These are phyloP conservation scores for Microplitis deprimator DNA, from an alignment of 2,888 invertebrate genomes.

Conservation along the genomic window DNA sequence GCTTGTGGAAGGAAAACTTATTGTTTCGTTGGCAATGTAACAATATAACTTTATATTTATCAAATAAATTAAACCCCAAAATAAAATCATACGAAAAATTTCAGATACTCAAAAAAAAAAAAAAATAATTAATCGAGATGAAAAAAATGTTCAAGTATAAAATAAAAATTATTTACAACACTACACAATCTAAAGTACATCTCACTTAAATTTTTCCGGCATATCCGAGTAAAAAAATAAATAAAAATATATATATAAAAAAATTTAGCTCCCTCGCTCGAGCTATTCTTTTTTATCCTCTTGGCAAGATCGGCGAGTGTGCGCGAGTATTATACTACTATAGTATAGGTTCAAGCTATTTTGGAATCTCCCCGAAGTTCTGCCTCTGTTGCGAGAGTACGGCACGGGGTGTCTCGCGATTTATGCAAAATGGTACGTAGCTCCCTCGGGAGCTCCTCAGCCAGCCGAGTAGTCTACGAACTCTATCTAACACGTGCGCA, in stretches of 20 bases:
- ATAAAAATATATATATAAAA: conserved; percentile 10
- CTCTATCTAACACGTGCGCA: conserved; percentile 64
- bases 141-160: background rate
- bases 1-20: conserved; percentile 43
- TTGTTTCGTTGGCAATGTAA: conserved; percentile 62
- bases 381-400: conserved; percentile 48
- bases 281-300: conserved; percentile 48
- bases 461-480: conserved; percentile 53
- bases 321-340: background rate
- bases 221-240: conserved; percentile 7
- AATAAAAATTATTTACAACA: conserved; percentile 4
- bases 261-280: conserved; percentile 16
- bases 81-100: conserved; percentile 1
- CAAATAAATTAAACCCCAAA: conserved; percentile 21
- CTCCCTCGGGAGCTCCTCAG: conserved; percentile 65
- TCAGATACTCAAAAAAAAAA: background rate
- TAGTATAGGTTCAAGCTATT: conserved; percentile 61
- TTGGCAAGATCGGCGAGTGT: conserved; percentile 51
- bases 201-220: background rate
- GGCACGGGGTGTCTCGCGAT: conserved; percentile 68
- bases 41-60: conserved; percentile 54
- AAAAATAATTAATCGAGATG: background rate
- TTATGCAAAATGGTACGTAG: conserved; percentile 70
- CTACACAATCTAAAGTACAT: background rate
- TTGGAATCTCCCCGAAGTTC: conserved; percentile 66